phyloP scores from a whole-genome alignment of 2,888 invertebrate species.

The Apodemia mormo region DNA sequence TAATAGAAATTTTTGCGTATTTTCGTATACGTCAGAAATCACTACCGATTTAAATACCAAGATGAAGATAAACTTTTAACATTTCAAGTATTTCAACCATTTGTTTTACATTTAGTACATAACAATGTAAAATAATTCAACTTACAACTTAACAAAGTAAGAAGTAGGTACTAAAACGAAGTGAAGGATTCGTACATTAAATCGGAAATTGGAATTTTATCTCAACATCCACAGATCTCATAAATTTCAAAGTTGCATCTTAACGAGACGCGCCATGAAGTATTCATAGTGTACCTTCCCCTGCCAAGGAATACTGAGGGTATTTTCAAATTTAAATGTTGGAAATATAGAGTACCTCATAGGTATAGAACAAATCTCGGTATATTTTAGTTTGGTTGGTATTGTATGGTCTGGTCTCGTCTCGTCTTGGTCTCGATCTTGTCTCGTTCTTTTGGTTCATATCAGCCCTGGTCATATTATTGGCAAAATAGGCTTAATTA shows the following conservation, averaged over 20 bases:
- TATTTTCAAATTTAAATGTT: background rate
- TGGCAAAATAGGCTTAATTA: too few species aligned
- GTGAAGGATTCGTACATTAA: background rate
- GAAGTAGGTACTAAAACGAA: background rate
- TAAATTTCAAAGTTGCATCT: slow-evolving; percentile 5
- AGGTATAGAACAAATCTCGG: too few species aligned
- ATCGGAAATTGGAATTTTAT: slow-evolving; percentile 1
- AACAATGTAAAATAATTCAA: slow-evolving; percentile 5
- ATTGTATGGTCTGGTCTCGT: too few species aligned
- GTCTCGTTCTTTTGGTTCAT: too few species aligned
- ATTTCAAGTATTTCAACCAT: background rate
- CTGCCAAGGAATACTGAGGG: too few species aligned
- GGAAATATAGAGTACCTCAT: background rate
- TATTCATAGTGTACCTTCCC: background rate
- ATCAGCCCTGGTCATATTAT: too few species aligned
- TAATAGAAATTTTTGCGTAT: too few species aligned
- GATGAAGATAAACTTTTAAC: background rate
- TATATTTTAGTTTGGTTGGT: too few species aligned
- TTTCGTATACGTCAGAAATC: too few species aligned
- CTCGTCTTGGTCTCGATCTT: too few species aligned
- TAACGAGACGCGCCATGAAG: background rate
- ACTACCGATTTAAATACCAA: too few species aligned
- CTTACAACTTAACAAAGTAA: background rate
- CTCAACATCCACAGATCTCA: background rate
- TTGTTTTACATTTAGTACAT: background rate